Evolutionary conservation across 1,140 invertebrate species (phyloP).

Genomic region (Homarus americanus): DNA sequence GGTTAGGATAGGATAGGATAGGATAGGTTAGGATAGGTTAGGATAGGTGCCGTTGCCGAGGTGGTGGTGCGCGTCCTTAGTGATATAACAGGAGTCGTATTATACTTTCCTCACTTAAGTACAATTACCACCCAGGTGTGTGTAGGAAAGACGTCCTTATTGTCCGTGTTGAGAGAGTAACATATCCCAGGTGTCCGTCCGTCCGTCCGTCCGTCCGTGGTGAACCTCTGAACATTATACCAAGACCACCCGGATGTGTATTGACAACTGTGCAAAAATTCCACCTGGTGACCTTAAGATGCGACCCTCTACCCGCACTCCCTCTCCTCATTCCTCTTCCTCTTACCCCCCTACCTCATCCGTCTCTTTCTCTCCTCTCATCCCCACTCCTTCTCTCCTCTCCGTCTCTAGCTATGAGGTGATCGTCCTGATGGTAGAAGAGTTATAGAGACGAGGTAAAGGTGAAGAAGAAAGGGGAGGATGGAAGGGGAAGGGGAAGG

Average conservation of each 20-base stretch:
- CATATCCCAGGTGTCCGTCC: too few relatives aligned
- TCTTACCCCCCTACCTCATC: background rate
- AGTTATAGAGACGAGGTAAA: too few relatives aligned
- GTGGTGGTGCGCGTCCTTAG: too few relatives aligned
- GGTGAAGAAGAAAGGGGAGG: too few relatives aligned
- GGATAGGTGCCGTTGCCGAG: too few relatives aligned
- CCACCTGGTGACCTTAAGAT: conserved; percentile 23
- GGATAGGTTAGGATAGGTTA: too few relatives aligned
- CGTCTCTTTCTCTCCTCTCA: background rate
- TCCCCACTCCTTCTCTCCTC: conserved; percentile 1
- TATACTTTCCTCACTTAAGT: conserved; percentile 22
- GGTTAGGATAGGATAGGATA: too few relatives aligned
- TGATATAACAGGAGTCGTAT: conserved; percentile 25
- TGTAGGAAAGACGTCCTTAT: background rate
- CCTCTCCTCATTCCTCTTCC: background rate
- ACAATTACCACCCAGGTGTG: conserved; percentile 9
- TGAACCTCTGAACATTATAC: background rate
- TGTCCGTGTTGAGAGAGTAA: background rate
- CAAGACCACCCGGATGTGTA: conserved; percentile 54
- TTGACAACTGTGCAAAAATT: conserved; percentile 50
- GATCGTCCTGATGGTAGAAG: conserved; percentile 22
- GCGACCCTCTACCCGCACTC: background rate
- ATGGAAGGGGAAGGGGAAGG: too few relatives aligned
- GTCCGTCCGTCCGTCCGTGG: too few relatives aligned
- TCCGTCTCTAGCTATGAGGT: conserved; percentile 16